Conservation (phyloP, 2,113 vertebrate species). For the Sorex fumeus region DNA sequence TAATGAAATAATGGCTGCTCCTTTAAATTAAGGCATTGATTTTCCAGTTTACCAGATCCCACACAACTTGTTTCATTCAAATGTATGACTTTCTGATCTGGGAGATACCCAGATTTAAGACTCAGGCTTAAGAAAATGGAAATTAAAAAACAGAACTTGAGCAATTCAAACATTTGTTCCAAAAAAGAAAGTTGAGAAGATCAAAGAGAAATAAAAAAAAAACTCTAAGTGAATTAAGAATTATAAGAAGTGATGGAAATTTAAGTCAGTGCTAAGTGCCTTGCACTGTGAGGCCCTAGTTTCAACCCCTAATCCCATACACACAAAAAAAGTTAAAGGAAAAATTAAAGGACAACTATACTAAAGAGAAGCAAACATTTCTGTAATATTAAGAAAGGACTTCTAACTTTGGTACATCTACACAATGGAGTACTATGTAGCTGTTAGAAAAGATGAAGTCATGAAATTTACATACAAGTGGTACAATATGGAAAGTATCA, state of each 20-base stretch:
- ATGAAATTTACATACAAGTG: no score
- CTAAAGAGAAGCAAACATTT: slow-evolving; percentile 3
- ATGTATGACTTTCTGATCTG: neutral
- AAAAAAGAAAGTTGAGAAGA: neutral
- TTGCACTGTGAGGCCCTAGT: no score
- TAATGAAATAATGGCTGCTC: neutral
- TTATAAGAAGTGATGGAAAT: no score
- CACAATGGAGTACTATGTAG: no score
- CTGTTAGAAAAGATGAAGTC: no score
- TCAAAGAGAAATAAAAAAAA: neutral
- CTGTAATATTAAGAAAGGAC: neutral
- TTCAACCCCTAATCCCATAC: no score
- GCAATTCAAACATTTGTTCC: slow-evolving; percentile 7
- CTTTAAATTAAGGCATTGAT: neutral
- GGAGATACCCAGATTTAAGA: neutral
- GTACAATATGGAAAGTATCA: no score
- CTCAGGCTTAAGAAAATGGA: neutral
- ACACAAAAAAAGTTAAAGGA: neutral
- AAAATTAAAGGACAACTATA: slow-evolving; percentile 43
- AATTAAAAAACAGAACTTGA: slow-evolving; percentile 3
- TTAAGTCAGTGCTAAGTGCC: no score
- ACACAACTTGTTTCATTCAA: neutral
- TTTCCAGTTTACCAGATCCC: neutral
- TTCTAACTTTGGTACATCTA: no score
- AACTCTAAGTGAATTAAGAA: neutral